phyloP scores from a whole-genome alignment of 2,113 vertebrate species.

The Pangasianodon gigas region DNA sequence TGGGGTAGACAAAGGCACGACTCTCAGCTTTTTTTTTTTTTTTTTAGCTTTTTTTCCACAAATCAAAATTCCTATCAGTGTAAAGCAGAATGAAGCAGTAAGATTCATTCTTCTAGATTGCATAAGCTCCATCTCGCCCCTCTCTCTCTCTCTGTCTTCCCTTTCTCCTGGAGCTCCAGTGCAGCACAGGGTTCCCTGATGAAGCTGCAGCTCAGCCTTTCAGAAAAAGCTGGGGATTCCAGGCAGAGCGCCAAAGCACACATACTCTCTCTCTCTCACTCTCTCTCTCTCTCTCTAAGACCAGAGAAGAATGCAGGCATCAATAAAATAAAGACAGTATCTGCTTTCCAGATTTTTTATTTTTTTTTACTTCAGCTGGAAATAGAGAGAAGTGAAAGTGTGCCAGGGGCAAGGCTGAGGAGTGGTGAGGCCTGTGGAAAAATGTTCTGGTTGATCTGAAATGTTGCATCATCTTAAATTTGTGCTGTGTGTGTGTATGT shows the following conservation, averaged over 20 bases:
- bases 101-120: constrained; percentile 3
- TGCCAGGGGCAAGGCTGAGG: constrained; percentile 23
- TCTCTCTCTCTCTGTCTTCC: constrained; percentile 31
- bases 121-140: not conserved
- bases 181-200: constrained; percentile 59
- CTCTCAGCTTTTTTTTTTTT: not conserved
- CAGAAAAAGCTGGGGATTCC: constrained; percentile 61
- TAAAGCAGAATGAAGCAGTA: not conserved
- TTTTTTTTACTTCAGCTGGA: constrained; percentile 46
- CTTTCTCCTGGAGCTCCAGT: constrained; percentile 57
- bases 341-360: constrained; percentile 48
- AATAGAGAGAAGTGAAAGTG: constrained; percentile 46
- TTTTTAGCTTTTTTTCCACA: not conserved
- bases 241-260: constrained; percentile 60
- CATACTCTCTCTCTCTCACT: constrained; percentile 56
- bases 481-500: constrained; percentile 26
- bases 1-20: not conserved
- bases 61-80: constrained; percentile 11
- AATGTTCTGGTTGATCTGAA: constrained; percentile 35
- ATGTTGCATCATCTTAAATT: constrained; percentile 55
- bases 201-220: constrained; percentile 68
- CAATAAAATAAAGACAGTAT: constrained; percentile 53
- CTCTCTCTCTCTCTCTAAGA: constrained; percentile 29
- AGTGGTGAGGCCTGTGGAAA: constrained; percentile 35
- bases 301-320: constrained; percentile 51